Evolutionary conservation across 2,888 invertebrate genomes (phyloP), one percentile per base, ranked within the genome.

Genomic region (Lomographa bimaculata): DNA sequence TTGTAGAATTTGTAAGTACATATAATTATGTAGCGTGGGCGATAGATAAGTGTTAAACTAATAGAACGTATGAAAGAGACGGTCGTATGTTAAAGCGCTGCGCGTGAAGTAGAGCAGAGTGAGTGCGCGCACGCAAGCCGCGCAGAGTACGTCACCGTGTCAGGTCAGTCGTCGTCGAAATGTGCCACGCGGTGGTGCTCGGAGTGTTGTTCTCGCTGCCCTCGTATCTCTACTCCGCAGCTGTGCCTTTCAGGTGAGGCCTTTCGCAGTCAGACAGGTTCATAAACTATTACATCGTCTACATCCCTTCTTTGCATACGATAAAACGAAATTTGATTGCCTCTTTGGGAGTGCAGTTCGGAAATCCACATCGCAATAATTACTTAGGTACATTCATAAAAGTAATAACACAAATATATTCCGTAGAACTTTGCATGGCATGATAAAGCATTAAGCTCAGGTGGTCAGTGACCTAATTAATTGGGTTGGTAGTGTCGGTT

Each of bases 181-280:
- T 85, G 84, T 85, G 85, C 61, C 82, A 84, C 76, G 80, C 84
- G 55, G 75, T 86, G 57, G 83, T 85, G 34, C 79, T 86, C 57
- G 85, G 85, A 36, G 85, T 85, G 57, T 57, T 86, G 57, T 77
- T 84, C 54, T 86, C 86, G 54, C 65, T 86, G 62, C 85, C 85
- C 41, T 84, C 85, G 10, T 84, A 84, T 60, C 61, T 86, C 46
- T 85, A 84, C 70, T 77, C 86, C 57, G n/a, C n/a, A n/a, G 79
- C 80, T 43, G 79, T 81, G 43, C 82, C 84, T 55, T 85, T 83
- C 81, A 84, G 84, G 85, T 86, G 79, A 83, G 79, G 66, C 8
- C 7, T 23, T 18, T n/a, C n/a, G n/a, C n/a, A n/a, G n/a, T n/a
- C n/a, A n/a, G n/a, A n/a, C n/a, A n/a, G n/a, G n/a, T n/a, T n/a